phyloP scores from a whole-genome alignment of 2,888 invertebrate genomes.

The Ceratothoa steindachneri region DNA sequence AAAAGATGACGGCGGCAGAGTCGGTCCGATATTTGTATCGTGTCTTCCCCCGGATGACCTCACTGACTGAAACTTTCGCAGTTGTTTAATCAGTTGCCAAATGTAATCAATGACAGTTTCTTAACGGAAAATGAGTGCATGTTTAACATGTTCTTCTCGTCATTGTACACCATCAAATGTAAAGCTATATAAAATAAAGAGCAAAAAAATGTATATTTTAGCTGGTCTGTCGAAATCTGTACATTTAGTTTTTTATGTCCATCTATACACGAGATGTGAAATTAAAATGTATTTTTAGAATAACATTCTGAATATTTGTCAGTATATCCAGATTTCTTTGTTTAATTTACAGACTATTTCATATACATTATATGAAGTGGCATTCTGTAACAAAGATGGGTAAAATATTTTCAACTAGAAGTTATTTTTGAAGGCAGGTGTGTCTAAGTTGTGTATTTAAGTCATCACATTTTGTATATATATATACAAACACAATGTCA shows the following conservation, averaged over 20 bases:
- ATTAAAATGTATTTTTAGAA: neutral
- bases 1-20: too few species aligned
- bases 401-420: neutral
- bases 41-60: too few species aligned
- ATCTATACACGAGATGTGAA: neutral
- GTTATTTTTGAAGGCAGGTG: neutral
- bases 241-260: neutral
- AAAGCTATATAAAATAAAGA: too few species aligned
- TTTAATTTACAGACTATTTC: too few species aligned
- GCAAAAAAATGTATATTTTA: neutral
- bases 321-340: neutral
- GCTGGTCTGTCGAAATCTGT: neutral
- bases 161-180: too few species aligned
- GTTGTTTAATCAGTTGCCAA: too few species aligned
- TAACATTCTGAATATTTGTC: neutral
- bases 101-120: too few species aligned
- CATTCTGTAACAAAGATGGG: neutral
- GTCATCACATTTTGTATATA: neutral
- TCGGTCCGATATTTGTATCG: too few species aligned
- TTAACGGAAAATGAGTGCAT: too few species aligned
- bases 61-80: too few species aligned
- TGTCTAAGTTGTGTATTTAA: neutral
- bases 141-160: too few species aligned
- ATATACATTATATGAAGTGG: too few species aligned
- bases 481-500: neutral